Conservation (phyloP, 2,888 invertebrate genomes). For the Epirrhoe tristata region DNA sequence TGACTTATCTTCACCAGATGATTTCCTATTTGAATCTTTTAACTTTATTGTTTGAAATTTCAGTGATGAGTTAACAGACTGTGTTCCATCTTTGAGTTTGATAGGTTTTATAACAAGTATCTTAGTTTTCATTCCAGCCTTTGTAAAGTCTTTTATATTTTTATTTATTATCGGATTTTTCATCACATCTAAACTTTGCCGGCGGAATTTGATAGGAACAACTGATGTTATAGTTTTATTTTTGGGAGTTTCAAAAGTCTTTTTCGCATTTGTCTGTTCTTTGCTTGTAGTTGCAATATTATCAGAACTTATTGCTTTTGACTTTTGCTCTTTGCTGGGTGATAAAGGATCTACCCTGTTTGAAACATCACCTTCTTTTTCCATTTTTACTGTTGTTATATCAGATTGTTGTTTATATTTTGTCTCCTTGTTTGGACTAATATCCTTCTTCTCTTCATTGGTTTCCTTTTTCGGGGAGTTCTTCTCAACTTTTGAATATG, state of each 20-base stretch:
- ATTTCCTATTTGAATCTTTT: slow-evolving; percentile 72
- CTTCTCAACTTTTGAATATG: slow-evolving; percentile 62
- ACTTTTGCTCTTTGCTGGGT: slow-evolving; percentile 24
- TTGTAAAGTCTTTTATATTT: slow-evolving; percentile 73
- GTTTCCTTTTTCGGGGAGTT: slow-evolving; percentile 71
- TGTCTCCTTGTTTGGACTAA: slow-evolving; percentile 90
- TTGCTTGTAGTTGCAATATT: slow-evolving; percentile 23
- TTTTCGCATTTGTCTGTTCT: slow-evolving; percentile 28
- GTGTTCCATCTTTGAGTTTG: slow-evolving; percentile 67
- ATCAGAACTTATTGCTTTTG: slow-evolving; percentile 4
- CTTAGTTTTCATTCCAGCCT: slow-evolving; percentile 80
- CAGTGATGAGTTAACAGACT: slow-evolving; percentile 59
- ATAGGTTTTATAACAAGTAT: slow-evolving; percentile 80
- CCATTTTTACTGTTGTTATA: slow-evolving; percentile 19
- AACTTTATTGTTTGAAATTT: slow-evolving; percentile 89
- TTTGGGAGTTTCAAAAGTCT: slow-evolving; percentile 24
- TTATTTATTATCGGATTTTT: slow-evolving; percentile 77
- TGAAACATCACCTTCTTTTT: slow-evolving; percentile 28
- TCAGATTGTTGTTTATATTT: slow-evolving; percentile 16
- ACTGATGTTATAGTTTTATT: slow-evolving; percentile 57
- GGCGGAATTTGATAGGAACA: slow-evolving; percentile 71
- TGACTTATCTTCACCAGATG: slow-evolving; percentile 60
- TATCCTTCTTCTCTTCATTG: slow-evolving; percentile 72
- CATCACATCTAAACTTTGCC: slow-evolving; percentile 73
- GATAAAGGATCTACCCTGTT: slow-evolving; percentile 15